A percentile compares a stretch with the other conserved stretches of the same genome.
Conservation (phyloP, 2,888 invertebrate genomes). For the Thereva nobilitata region DNA sequence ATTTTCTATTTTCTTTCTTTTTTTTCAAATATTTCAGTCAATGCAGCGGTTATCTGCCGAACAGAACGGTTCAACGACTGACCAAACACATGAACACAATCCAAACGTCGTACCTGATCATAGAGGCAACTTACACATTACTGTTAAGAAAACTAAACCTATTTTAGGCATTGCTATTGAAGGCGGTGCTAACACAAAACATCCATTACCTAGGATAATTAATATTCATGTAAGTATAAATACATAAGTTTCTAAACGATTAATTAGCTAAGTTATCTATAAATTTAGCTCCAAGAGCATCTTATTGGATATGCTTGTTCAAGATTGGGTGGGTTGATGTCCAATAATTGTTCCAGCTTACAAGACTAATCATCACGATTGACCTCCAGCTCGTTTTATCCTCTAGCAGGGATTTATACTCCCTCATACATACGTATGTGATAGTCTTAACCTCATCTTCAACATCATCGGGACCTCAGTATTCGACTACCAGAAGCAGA, state of each 20-base stretch:
- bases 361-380: too few relatives aligned
- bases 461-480: too few relatives aligned
- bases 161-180: constrained; percentile 96
- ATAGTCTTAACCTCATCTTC: too few relatives aligned
- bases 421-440: too few relatives aligned
- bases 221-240: constrained; percentile 86
- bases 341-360: too few relatives aligned
- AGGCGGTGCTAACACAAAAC: constrained; percentile 94
- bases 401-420: too few relatives aligned
- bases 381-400: too few relatives aligned
- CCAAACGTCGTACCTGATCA: constrained; percentile 79
- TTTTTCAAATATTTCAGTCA: constrained; percentile 60
- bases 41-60: constrained; percentile 74
- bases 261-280: background rate
- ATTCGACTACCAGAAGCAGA: too few relatives aligned
- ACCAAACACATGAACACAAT: constrained; percentile 60
- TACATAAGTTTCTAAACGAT: background rate
- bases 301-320: too few relatives aligned
- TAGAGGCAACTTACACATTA: constrained; percentile 85
- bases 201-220: constrained; percentile 92
- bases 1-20: background rate
- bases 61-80: constrained; percentile 62
- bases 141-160: constrained; percentile 90
- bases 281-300: background rate
- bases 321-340: too few relatives aligned